A percentile compares a stretch with the other conserved stretches of the same genome.
These are phyloP conservation scores for Stenopsyche tienmushanensis DNA, from an alignment of 1,140 invertebrate species.

Conservation along the genomic window DNA sequence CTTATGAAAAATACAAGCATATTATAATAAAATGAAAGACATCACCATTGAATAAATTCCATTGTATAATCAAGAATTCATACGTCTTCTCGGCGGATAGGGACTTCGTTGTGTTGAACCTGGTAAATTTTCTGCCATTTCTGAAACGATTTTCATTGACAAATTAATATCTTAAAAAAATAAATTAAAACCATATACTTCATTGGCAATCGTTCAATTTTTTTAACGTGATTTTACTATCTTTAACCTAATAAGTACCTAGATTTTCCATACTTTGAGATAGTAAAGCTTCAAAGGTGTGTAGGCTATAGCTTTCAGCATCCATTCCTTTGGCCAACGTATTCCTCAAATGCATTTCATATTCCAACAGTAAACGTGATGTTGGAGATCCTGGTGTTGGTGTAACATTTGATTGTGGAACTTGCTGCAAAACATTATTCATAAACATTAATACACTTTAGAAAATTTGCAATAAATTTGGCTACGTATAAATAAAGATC, in stretches of 20 bases:
- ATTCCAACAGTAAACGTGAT: constrained; percentile 83
- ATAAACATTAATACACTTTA: too few relatives aligned
- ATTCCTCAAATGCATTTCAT: constrained; percentile 93
- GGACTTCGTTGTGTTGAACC: constrained; percentile 79
- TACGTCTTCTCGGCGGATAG: constrained; percentile 77
- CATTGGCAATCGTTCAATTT: background rate
- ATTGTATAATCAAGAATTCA: constrained; percentile 46
- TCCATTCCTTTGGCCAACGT: constrained; percentile 93
- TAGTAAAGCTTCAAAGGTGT: constrained; percentile 89
- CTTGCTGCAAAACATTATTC: constrained; percentile 47
- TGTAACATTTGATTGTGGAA: constrained; percentile 59
- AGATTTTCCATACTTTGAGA: constrained; percentile 95
- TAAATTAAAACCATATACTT: background rate
- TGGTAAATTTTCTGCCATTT: constrained; percentile 83
- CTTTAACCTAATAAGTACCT: constrained; percentile 62
- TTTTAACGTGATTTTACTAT: too few relatives aligned
- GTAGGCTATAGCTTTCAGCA: constrained; percentile 89
- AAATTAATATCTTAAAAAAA: constrained; percentile 13
- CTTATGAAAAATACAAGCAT: constrained; percentile 44
- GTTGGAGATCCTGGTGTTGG: constrained; percentile 85
- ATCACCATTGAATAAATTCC: background rate
- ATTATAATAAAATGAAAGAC: constrained; percentile 11
- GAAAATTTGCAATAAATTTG: too few relatives aligned
- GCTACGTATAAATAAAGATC: background rate
- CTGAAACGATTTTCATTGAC: constrained; percentile 54